Percentiles rank a stretch among this genome's conserved stretches.
phyloP scores from a whole-genome alignment of 2,888 invertebrate species.

The Platycheirus rosarum region DNA sequence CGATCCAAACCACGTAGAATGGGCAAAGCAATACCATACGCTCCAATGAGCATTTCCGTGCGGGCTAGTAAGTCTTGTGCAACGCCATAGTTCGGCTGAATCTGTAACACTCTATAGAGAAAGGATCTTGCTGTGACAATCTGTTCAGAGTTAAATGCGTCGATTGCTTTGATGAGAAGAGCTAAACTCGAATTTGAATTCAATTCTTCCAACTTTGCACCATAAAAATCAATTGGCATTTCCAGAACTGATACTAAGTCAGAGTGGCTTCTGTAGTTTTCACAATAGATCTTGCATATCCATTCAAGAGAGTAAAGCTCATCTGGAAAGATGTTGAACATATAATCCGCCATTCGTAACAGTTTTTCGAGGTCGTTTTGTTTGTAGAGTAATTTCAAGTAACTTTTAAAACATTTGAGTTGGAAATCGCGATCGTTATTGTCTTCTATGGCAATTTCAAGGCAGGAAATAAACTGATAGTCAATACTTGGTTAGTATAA shows the following conservation, averaged over 20 bases:
- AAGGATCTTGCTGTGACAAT: conserved; percentile 84
- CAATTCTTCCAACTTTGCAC: conserved; percentile 84
- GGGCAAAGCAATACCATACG: conserved; percentile 83
- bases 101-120: conserved; percentile 81
- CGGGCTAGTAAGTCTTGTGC: conserved; percentile 83
- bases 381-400: conserved; percentile 80
- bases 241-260: conserved; percentile 65
- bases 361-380: conserved; percentile 82
- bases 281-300: conserved; percentile 85
- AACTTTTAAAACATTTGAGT: conserved; percentile 77
- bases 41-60: conserved; percentile 83
- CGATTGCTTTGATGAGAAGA: conserved; percentile 85
- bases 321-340: conserved; percentile 83
- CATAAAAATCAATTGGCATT: conserved; percentile 83
- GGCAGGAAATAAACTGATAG: conserved; percentile 77
- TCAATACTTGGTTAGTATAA: neutral
- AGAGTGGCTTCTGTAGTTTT: conserved; percentile 78
- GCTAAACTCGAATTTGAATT: conserved; percentile 86
- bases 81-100: conserved; percentile 82
- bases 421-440: conserved; percentile 68
- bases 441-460: conserved; percentile 76
- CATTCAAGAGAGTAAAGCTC: conserved; percentile 85
- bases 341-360: conserved; percentile 82
- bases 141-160: conserved; percentile 83
- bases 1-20: conserved; percentile 76